phyloP scores from a whole-genome alignment of 2,888 invertebrate genomes.

The Thyatira batis region DNA sequence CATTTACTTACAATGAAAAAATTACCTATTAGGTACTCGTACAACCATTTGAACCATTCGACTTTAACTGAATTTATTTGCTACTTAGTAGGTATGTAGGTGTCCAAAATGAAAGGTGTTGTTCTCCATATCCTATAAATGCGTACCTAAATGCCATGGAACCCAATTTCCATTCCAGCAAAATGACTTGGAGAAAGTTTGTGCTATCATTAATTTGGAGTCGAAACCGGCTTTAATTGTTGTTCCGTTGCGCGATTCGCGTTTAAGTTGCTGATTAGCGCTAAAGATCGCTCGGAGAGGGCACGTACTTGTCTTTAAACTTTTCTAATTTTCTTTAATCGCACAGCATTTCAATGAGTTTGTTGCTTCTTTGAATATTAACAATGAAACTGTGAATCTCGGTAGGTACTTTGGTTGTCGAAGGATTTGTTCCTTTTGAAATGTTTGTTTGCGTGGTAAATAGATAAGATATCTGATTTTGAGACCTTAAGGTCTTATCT shows the following conservation, averaged over 20 bases:
- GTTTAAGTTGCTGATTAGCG: constrained; percentile 67
- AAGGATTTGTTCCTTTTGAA: background rate
- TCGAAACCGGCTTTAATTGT: constrained; percentile 65
- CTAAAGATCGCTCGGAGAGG: constrained; percentile 31
- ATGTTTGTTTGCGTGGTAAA: too few species aligned
- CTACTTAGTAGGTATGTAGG: background rate
- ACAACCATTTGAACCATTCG: background rate
- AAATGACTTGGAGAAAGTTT: constrained; percentile 57
- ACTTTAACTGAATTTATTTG: background rate
- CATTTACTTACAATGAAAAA: too few species aligned
- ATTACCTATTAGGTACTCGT: too few species aligned
- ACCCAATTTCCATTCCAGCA: constrained; percentile 42
- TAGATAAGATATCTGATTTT: too few species aligned
- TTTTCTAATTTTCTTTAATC: constrained; percentile 74
- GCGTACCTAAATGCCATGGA: constrained; percentile 27
- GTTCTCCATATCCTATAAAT: background rate
- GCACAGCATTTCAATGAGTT: constrained; percentile 49
- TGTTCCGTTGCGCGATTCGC: constrained; percentile 50
- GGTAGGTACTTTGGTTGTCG: constrained; percentile 9
- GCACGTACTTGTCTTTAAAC: constrained; percentile 53
- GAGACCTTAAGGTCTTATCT: too few species aligned
- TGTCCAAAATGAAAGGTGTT: background rate
- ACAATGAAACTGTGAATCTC: constrained; percentile 11
- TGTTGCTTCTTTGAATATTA: constrained; percentile 37
- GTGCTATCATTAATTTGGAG: constrained; percentile 58